These are phyloP conservation scores for Spinus pinus DNA, from an alignment of 2,797 vertebrate species.

Conservation along the genomic window DNA sequence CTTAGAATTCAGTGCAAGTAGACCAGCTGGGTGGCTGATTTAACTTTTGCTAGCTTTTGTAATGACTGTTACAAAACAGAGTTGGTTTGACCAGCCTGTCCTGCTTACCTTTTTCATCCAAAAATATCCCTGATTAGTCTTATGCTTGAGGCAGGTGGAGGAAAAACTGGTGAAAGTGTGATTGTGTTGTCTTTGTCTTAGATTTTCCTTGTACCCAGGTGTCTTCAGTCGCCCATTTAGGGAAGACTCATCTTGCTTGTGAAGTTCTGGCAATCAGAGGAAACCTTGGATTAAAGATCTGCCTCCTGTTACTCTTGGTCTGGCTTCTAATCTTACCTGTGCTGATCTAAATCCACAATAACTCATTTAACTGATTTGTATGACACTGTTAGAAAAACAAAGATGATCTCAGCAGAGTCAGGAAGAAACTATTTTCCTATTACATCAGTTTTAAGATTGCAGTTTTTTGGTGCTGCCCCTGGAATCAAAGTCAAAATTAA, in stretches of 20 bases:
- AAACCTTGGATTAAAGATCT: not conserved
- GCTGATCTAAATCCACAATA: not conserved
- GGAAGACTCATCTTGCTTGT: not conserved
- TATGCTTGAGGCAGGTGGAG: not conserved
- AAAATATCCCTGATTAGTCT: not conserved
- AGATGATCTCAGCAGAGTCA: not conserved
- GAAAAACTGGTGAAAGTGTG: not conserved
- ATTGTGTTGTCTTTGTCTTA: not conserved
- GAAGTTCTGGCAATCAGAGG: not conserved
- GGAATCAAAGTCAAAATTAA: not conserved
- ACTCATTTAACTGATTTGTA: not conserved
- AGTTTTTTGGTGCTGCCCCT: not conserved
- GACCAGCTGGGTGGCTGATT: not conserved
- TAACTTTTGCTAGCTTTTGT: not conserved
- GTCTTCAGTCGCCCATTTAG: not conserved
- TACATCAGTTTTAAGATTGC: not conserved
- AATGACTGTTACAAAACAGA: not conserved
- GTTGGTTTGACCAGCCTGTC: not conserved
- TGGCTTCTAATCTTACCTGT: not conserved
- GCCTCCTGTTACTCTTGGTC: not conserved
- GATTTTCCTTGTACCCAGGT: not conserved
- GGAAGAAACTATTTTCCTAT: not conserved
- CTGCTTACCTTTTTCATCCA: not conserved
- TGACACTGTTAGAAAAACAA: not conserved
- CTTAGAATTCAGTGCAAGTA: not conserved